Evolutionary conservation across 1,140 invertebrate genomes (phyloP), one percentile per base, ranked within the genome.

Genomic region (Acromyrmex heyeri): DNA sequence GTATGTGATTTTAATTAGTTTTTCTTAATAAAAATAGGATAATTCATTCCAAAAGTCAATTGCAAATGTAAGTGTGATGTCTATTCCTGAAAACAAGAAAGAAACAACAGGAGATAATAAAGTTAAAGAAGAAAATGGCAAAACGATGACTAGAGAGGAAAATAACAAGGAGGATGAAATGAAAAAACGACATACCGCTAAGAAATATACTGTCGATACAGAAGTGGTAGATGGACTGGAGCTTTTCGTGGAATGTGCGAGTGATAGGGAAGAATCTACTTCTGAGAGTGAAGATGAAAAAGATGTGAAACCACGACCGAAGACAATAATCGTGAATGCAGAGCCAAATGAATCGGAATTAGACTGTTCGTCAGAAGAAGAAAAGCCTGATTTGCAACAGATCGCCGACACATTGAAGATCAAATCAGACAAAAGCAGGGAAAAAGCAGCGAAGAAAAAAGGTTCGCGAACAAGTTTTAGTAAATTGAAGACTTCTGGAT

Each of bases 211-310:
- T 30, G 85, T 88, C 30, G 91, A 92, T 27, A 61, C 91, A 24
- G 93, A 94, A 88, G 91, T 95, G 30, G 92, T 93, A 1, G 92
- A 94, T 69, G 94, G 93, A 50, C 81, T 95, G 16, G 94, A 95
- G 69, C 91, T 95, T 79, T 92, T 91, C 18, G 94, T 95, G 21
- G 95, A 95, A 81, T 94, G 93, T 86, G 95, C 94, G 0, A 95
- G 95, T 86, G 95, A 95, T 27, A 93, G 94, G 75, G 94, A 95
- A 69, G 90, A 85, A 5, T 93, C 93, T 0, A 92, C 89, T 89
- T 92, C 91, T n/a, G 94, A 94, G 6, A 89, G 72, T 27, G 93
- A 94, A 48, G 87, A 92, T 24, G 76, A 88, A 0, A 87, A 92
- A 18, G 90, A 91, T 21, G 16, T n/a, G 6, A 92, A 93, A 24